These are phyloP conservation scores for Linurgus olivaceus DNA, from an alignment of 2,797 vertebrate species.

Conservation along the genomic window DNA sequence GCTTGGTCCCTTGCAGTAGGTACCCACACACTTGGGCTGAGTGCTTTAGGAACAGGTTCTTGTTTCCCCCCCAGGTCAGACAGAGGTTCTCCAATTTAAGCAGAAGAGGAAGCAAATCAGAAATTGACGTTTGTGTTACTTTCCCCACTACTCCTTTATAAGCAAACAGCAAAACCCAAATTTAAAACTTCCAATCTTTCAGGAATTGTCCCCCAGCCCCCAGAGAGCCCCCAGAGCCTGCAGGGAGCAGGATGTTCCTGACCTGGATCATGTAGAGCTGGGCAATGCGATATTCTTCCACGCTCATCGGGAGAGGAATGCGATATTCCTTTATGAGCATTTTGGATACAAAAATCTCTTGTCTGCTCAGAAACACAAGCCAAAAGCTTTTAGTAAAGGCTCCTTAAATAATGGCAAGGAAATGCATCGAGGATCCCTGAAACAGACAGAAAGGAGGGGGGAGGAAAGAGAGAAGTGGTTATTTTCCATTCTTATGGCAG, in stretches of 20 bases:
- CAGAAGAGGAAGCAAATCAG: not conserved
- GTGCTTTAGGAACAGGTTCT: accelerated
- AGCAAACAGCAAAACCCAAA: not conserved
- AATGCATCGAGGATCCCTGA: constrained; percentile 83
- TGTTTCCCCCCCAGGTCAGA: not conserved
- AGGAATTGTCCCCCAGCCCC: not conserved
- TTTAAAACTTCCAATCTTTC: not conserved
- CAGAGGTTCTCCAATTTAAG: not conserved
- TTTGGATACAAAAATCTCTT: constrained; percentile 75
- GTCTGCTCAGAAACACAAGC: constrained; percentile 53
- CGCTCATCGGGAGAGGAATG: constrained; percentile 95
- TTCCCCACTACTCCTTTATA: not conserved
- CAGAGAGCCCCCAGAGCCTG: accelerated
- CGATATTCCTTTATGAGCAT: constrained; percentile 98
- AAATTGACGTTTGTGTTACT: not conserved
- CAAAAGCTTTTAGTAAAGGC: constrained; percentile 67
- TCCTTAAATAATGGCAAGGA: constrained; percentile 75
- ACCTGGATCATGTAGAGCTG: constrained; percentile 99
- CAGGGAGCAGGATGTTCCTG: not conserved
- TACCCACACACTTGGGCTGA: not conserved
- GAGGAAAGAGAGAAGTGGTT: not conserved
- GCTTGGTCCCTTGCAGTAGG: not conserved
- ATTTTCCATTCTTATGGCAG: constrained; percentile 25
- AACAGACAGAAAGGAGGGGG: not conserved
- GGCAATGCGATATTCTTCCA: constrained; percentile 98